Percentiles rank a stretch among this genome's conserved stretches.
Conservation (phyloP, 2,113 vertebrate species). For the Lophotis ruficrista region DNA sequence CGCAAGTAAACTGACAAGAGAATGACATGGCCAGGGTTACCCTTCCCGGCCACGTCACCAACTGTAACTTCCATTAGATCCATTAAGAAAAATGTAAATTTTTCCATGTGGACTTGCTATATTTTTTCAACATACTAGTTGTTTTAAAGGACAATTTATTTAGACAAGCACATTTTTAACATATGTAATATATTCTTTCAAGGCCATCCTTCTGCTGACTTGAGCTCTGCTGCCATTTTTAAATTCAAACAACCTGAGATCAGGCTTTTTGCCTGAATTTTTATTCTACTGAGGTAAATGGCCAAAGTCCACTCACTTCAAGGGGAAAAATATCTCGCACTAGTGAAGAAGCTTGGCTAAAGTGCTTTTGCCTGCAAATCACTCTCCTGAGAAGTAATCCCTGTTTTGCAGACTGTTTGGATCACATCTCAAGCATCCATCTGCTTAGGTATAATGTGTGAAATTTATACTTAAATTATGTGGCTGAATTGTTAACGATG, state of each 20-base stretch:
- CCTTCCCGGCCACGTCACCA: background rate
- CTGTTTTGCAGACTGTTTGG: background rate
- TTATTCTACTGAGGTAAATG: background rate
- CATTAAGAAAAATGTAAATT: background rate
- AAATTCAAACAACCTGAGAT: background rate
- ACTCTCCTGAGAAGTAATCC: background rate
- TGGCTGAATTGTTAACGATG: background rate
- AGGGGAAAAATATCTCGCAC: background rate
- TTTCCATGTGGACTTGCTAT: background rate
- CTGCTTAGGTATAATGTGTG: background rate
- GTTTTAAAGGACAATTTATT: background rate
- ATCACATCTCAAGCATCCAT: background rate
- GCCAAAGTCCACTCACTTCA: background rate
- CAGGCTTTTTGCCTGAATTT: background rate
- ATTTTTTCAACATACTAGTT: background rate
- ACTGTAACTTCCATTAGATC: background rate
- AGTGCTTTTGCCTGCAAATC: background rate
- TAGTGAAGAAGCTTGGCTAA: background rate
- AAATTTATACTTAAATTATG: background rate
- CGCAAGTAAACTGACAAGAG: rapidly evolving
- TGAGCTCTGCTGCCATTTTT: background rate
- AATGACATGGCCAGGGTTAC: background rate
- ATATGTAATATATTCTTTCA: background rate
- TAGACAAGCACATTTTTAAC: background rate
- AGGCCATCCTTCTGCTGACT: background rate